phyloP scores from a whole-genome alignment of 2,888 invertebrate species.

The Dicranocentrus wangi region DNA sequence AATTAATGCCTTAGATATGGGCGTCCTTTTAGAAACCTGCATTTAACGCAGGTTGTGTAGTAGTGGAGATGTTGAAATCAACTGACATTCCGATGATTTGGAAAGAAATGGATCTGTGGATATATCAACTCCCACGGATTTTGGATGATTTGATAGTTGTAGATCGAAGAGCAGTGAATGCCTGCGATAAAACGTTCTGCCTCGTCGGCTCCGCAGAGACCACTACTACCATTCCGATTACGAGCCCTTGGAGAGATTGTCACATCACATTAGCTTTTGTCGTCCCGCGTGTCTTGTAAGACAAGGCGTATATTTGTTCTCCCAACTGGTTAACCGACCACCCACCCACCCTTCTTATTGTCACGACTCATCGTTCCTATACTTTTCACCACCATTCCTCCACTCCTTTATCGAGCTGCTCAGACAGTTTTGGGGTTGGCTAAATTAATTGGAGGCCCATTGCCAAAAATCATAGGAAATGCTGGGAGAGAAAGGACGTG shows the following conservation, averaged over 20 bases:
- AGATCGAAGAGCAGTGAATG: neutral
- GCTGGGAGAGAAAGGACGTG: neutral
- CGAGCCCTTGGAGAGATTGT: constrained; percentile 5
- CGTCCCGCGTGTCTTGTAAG: neutral
- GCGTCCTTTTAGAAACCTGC: too few relatives aligned
- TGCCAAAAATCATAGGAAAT: constrained; percentile 21
- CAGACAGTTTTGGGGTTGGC: constrained; percentile 15
- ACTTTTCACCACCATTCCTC: constrained; percentile 16
- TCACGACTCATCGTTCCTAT: constrained; percentile 25
- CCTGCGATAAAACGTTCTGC: constrained; percentile 11
- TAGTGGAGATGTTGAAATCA: too few relatives aligned
- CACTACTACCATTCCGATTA: neutral
- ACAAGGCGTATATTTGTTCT: neutral
- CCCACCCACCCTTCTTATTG: constrained; percentile 20
- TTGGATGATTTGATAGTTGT: constrained; percentile 15
- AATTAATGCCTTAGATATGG: too few relatives aligned
- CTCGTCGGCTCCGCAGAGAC: neutral
- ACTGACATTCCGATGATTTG: too few relatives aligned
- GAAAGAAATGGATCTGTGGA: too few relatives aligned
- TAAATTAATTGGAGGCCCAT: constrained; percentile 20
- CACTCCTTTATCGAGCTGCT: too few relatives aligned
- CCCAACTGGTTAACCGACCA: constrained; percentile 33
- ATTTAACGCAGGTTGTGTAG: too few relatives aligned
- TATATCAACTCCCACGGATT: neutral
- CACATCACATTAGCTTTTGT: neutral